These are phyloP conservation scores for Camponotus vicinus DNA, from an alignment of 1,140 invertebrate genomes.

Conservation along the genomic window DNA sequence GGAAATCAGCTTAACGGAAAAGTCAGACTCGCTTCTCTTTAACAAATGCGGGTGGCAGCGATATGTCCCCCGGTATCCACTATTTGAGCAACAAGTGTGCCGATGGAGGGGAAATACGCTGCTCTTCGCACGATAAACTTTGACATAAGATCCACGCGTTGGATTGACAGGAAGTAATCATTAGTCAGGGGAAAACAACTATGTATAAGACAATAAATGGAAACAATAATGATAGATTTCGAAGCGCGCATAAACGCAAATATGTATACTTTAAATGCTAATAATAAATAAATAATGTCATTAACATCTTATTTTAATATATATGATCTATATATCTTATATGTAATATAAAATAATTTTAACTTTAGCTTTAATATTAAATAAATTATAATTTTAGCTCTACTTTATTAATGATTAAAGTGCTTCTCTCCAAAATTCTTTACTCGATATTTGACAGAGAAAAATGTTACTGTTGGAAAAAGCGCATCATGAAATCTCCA, in stretches of 20 bases:
- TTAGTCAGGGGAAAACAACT: background rate
- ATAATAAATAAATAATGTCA: background rate
- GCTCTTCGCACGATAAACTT: constrained; percentile 50
- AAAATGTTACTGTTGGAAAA: background rate
- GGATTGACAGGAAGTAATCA: constrained; percentile 1
- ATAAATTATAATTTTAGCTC: background rate
- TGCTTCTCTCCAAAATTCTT: background rate
- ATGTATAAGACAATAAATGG: background rate
- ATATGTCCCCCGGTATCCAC: constrained; percentile 12
- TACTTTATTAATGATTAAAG: background rate
- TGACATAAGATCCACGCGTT: constrained; percentile 10
- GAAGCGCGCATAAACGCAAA: background rate
- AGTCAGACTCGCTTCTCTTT: background rate
- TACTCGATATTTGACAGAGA: background rate
- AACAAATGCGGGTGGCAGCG: constrained; percentile 7
- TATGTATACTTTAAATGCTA: background rate
- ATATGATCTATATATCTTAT: background rate
- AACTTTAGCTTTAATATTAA: no score
- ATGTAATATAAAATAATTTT: background rate
- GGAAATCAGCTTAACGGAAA: constrained; percentile 39
- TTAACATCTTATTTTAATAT: background rate
- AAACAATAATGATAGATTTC: background rate
- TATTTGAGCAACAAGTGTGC: constrained; percentile 61
- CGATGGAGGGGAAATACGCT: constrained; percentile 21
- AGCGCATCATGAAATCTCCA: background rate